Evolutionary conservation across 2,888 invertebrate species (phyloP).

Genomic region (Bellardia pandia): DNA sequence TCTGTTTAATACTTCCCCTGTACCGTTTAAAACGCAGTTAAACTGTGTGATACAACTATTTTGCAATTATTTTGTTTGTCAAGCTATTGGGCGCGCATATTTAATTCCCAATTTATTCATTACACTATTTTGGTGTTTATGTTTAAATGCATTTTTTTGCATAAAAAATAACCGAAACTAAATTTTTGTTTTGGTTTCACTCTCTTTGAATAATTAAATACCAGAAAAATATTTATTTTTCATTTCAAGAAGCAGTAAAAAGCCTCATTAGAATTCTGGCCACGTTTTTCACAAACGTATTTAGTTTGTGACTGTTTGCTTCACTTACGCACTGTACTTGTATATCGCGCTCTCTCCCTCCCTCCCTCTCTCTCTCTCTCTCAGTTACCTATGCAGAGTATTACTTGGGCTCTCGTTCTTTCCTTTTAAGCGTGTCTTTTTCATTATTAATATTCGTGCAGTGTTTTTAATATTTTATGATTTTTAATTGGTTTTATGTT

Average conservation of each 20-base stretch:
- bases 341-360: neutral
- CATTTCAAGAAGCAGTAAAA: constrained; percentile 15
- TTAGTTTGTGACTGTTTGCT: constrained; percentile 15
- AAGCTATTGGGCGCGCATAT: constrained; percentile 40
- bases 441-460: constrained; percentile 37
- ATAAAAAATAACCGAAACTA: constrained; percentile 32
- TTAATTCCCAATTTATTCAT: constrained; percentile 25
- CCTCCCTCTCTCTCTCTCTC: neutral
- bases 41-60: constrained; percentile 25
- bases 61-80: constrained; percentile 46
- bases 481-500: constrained; percentile 50
- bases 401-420: neutral
- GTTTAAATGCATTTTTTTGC: constrained; percentile 56
- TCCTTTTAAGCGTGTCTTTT: neutral
- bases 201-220: constrained; percentile 25
- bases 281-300: constrained; percentile 28
- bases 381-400: neutral
- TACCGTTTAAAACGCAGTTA: neutral
- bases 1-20: neutral
- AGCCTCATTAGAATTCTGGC: constrained; percentile 37
- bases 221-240: constrained; percentile 13
- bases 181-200: constrained; percentile 33
- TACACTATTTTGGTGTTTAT: neutral
- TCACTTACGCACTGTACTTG: constrained; percentile 32
- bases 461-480: constrained; percentile 39